phyloP scores from a whole-genome alignment of 2,888 invertebrate genomes.

The Phragmatobia fuliginosa region DNA sequence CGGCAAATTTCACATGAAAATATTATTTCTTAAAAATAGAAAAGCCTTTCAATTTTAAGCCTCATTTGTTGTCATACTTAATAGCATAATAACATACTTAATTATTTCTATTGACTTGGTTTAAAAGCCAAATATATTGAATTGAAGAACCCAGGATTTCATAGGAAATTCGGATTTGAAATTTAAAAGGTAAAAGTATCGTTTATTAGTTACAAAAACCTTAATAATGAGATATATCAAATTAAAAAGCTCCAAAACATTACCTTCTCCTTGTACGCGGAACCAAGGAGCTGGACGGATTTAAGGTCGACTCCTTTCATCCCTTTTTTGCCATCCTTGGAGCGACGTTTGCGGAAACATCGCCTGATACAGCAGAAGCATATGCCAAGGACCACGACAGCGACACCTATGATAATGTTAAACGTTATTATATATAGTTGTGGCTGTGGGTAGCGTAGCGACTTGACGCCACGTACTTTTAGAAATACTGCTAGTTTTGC shows the following conservation, averaged over 20 bases:
- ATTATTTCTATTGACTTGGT: background rate
- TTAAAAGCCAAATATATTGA: background rate
- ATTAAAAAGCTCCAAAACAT: slow-evolving; percentile 72
- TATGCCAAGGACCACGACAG: slow-evolving; percentile 92
- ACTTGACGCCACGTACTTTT: too few species aligned
- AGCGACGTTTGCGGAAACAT: slow-evolving; percentile 96
- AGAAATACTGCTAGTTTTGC: too few species aligned
- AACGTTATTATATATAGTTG: background rate
- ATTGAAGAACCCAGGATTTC: background rate
- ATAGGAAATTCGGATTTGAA: background rate
- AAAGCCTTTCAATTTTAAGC: slow-evolving; percentile 11
- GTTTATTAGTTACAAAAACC: too few species aligned
- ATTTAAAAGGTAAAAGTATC: background rate
- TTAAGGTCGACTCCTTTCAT: slow-evolving; percentile 98
- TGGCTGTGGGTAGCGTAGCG: too few species aligned
- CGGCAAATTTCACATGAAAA: slow-evolving; percentile 86
- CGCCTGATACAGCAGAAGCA: slow-evolving; percentile 97
- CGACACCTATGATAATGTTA: slow-evolving; percentile 85
- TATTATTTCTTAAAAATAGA: slow-evolving; percentile 71
- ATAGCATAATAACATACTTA: background rate
- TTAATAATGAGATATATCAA: too few species aligned
- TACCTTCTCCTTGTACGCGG: slow-evolving; percentile 99
- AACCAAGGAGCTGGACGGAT: slow-evolving; percentile 97
- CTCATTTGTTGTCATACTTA: slow-evolving; percentile 1
- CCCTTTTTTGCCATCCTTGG: slow-evolving; percentile 98